Evolutionary conservation across 1,140 invertebrate genomes (phyloP).

Genomic region (Leptoteleia sp.): DNA sequence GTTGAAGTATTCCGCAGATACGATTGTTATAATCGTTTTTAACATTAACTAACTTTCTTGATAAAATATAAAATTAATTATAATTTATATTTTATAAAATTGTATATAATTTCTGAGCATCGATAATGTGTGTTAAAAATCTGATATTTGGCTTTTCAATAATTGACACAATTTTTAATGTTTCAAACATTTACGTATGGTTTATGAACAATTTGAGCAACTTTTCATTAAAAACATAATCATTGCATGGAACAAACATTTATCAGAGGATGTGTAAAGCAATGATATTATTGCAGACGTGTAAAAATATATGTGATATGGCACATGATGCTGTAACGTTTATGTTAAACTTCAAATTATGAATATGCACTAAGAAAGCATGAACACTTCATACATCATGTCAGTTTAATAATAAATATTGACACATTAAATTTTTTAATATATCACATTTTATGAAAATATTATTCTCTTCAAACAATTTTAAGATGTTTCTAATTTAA

Average conservation of each 20-base stretch:
- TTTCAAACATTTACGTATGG: not conserved
- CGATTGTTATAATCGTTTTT: not conserved
- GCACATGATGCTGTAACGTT: constrained; percentile 17
- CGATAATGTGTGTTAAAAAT: not conserved
- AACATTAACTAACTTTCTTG: constrained; percentile 1
- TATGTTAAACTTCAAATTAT: too few relatives aligned
- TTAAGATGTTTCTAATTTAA: too few relatives aligned
- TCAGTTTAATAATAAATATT: too few relatives aligned
- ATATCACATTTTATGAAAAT: too few relatives aligned
- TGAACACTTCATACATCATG: too few relatives aligned
- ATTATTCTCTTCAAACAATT: too few relatives aligned
- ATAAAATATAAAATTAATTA: constrained; percentile 23
- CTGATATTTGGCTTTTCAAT: constrained; percentile 24
- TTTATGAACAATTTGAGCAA: constrained; percentile 29
- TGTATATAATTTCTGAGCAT: too few relatives aligned
- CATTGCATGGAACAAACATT: constrained; percentile 19
- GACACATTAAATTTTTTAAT: too few relatives aligned
- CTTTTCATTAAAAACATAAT: constrained; percentile 8
- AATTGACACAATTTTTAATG: constrained; percentile 14
- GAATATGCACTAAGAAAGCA: too few relatives aligned
- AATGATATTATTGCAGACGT: constrained; percentile 26
- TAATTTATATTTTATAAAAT: too few relatives aligned
- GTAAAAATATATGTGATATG: constrained; percentile 29
- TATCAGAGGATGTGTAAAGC: constrained; percentile 34
- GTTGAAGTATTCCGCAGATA: not conserved